Percentiles rank a stretch among this genome's conserved stretches.
phyloP scores from a whole-genome alignment of 1,140 invertebrate species.

The Apocrypta bakeri region DNA sequence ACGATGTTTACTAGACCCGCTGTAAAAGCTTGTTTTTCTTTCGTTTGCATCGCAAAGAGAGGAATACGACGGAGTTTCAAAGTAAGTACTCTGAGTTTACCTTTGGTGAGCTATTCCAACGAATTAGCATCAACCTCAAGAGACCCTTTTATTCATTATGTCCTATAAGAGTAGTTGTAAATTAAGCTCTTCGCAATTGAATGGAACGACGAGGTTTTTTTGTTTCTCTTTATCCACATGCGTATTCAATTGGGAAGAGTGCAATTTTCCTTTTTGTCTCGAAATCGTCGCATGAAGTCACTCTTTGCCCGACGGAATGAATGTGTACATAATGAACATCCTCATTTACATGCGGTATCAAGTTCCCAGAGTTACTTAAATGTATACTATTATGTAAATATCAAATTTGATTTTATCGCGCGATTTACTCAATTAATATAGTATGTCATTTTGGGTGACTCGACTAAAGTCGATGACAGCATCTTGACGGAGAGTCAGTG shows the following conservation, averaged over 20 bases:
- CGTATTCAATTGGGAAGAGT: not conserved
- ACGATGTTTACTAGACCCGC: too few relatives aligned
- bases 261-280: not conserved
- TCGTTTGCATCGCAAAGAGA: not conserved
- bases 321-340: too few relatives aligned
- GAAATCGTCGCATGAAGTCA: not conserved
- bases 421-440: too few relatives aligned
- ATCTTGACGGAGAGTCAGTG: slow-evolving; percentile 81
- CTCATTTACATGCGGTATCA: too few relatives aligned
- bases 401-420: slow-evolving; percentile 8
- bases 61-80: not conserved
- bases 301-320: too few relatives aligned
- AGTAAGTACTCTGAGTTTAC: not conserved
- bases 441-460: not conserved
- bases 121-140: not conserved
- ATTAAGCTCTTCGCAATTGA: not conserved
- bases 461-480: slow-evolving; percentile 67
- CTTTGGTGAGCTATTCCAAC: not conserved
- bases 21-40: not conserved
- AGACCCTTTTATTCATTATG: not conserved
- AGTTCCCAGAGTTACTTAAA: too few relatives aligned
- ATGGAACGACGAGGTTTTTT: not conserved
- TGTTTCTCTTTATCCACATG: not conserved
- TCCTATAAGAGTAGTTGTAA: not conserved
- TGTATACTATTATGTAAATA: too few relatives aligned